Evolutionary conservation across 2,888 invertebrate species (phyloP), one percentile per base, ranked within the genome.

Genomic region (Chrysotoxum bicinctum): DNA sequence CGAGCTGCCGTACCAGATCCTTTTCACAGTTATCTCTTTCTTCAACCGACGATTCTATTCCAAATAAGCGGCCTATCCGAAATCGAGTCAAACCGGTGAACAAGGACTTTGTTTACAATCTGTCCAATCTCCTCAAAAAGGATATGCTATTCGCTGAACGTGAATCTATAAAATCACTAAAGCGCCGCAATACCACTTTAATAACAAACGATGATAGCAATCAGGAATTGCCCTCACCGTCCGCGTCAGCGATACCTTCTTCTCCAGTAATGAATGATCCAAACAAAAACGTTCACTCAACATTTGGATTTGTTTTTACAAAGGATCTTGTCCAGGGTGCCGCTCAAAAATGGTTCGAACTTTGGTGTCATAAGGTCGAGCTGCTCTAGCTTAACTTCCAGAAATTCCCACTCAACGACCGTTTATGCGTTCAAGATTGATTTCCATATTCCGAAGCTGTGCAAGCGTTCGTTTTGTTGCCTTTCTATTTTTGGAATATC

Each of bases 51-150:
- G 88, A 88, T 37, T 79, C 56, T 6, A 74, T 88, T 4, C 58
- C 80, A 9, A 87, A 90, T 26, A 91, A 90, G 69, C 92, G 95
- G 87, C 95, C 95, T 2, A 93, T 94, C 14, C 93, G 95, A 45
- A 95, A 95, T 90, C 94, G 94, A 86, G 93, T 94, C 1, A 95
- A 94, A 90, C 93, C 93, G 9, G 93, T 94, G 87, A 93, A 94
- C 89, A 94, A 94, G 89, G 95, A 96, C 91, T 96, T 95, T 90
- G 94, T 95, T 87, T 96, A 95, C 89, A 95, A 95, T 91, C 91
- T 95, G 87, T 94, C 94, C 4, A 93, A 93, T 91, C 90, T 94
- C 70, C 89, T 93, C 43, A 94, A 94, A 70, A 88, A 89, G 1
- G 91, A 90, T 77, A 88, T 82, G 87, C 40, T 82, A 2, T 85